Evolutionary conservation across 2,888 invertebrate species (phyloP), one percentile per base, ranked within the genome.

Genomic region (Pseudoips prasinana): DNA sequence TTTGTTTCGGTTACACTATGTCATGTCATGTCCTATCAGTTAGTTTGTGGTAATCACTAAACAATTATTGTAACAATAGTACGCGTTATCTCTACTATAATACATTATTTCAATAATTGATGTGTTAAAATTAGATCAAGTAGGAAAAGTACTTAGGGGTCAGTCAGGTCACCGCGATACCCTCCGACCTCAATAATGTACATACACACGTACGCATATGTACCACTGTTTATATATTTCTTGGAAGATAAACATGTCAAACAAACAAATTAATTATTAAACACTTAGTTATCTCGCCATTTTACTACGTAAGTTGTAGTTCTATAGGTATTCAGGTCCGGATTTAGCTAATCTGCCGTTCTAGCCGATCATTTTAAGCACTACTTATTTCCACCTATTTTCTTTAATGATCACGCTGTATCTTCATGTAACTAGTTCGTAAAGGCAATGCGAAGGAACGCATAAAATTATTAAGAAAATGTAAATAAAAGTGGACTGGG

Each of bases 141-240:
- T 68, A 74, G 83, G 83, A 84, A 84, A 84, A 80, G 68, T 81
- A 83, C 81, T 51, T 55, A 57, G 52, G 52, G 55, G 39, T 43
- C 56, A 54, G 61, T 59, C 54, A 54, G 63, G 57, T 58, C 56
- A 46, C 5, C 25, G 18, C 35, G 83, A 82, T 84, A 82, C 75
- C 69, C 83, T 75, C 40, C 64, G 73, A 78, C 70, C 80, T 51
- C 31, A 22, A 30, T 41, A 45, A 48, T 39, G 24, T 33, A 27
- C 30, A 18, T 49, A 46, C 48, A 53, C 48, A 46, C 38, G 46
- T 43, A 5, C 3, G 20, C 7, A 7, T 20, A 20, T 20, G 7
- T 20, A 46, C 44, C 33, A 44, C 46, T 48, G 41, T 33, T 37
- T 41, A 45, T 37, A 47, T 48, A 35, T 45, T 49, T 46, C 42